Percentiles rank a stretch among this genome's conserved stretches.
phyloP scores from a whole-genome alignment of 2,888 invertebrate genomes.

The Aquatica leii region DNA sequence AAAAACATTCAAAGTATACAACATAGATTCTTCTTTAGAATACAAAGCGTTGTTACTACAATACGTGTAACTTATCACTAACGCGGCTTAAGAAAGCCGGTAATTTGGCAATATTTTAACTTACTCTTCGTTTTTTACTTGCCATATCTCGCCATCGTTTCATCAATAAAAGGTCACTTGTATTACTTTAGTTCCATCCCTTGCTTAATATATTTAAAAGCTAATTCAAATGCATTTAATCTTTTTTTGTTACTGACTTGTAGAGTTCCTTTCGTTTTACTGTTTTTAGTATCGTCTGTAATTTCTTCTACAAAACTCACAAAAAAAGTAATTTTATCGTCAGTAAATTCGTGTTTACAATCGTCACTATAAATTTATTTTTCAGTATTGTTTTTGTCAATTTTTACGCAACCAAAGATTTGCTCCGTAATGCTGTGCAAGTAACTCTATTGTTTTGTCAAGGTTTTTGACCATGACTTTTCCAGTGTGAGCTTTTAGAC shows the following conservation, averaged over 20 bases:
- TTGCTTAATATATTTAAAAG: not conserved
- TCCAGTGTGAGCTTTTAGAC: not conserved
- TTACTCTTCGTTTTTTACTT: too few relatives aligned
- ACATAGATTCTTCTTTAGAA: not conserved
- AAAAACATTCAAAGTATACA: not conserved
- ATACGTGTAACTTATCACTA: too few relatives aligned
- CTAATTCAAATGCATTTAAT: not conserved
- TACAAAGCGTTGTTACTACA: not conserved
- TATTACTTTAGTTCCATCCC: too few relatives aligned
- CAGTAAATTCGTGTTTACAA: not conserved
- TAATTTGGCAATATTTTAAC: too few relatives aligned
- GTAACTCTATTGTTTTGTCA: not conserved
- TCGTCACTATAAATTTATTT: not conserved
- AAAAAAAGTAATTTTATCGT: not conserved
- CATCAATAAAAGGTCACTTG: not conserved
- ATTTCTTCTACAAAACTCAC: not conserved
- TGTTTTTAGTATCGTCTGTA: not conserved
- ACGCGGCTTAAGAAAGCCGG: too few relatives aligned
- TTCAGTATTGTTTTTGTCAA: not conserved
- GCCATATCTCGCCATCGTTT: not conserved
- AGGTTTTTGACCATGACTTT: not conserved
- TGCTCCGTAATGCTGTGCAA: not conserved
- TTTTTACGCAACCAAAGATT: not conserved
- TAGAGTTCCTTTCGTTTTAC: not conserved
- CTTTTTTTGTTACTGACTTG: not conserved